A percentile compares a stretch with the other conserved stretches of the same genome.
These are phyloP conservation scores for Anthonomus grandis DNA, from an alignment of 1,140 invertebrate genomes.

Conservation along the genomic window DNA sequence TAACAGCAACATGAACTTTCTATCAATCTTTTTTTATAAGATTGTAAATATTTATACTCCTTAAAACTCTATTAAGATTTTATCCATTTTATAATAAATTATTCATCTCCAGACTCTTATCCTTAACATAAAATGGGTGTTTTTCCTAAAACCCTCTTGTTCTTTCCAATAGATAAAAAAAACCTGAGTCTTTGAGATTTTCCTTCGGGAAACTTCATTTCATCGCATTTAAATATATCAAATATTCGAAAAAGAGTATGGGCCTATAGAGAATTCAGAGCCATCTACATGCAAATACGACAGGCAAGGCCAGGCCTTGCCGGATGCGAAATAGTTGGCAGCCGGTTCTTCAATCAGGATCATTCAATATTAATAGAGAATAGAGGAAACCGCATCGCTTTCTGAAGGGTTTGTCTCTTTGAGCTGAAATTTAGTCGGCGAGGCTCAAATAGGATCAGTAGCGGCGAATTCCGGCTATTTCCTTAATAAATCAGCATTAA, in stretches of 20 bases:
- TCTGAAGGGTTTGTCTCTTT: not conserved
- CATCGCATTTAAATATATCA: constrained; percentile 8
- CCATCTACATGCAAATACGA: constrained; percentile 33
- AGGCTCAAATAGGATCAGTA: not conserved
- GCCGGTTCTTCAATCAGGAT: constrained; percentile 23
- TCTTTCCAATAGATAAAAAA: too few relatives aligned
- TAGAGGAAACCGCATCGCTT: not conserved
- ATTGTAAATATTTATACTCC: too few relatives aligned
- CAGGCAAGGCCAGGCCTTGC: constrained; percentile 7
- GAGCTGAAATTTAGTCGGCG: not conserved
- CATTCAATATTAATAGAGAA: constrained; percentile 28
- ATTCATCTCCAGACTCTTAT: too few relatives aligned
- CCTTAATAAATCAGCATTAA: too few relatives aligned
- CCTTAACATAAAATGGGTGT: too few relatives aligned
- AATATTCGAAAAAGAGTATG: constrained; percentile 5
- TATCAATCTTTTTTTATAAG: too few relatives aligned
- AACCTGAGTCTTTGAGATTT: too few relatives aligned
- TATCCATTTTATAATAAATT: too few relatives aligned
- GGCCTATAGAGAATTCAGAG: constrained; percentile 10
- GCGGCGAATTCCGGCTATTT: too few relatives aligned
- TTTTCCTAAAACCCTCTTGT: too few relatives aligned
- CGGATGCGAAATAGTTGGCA: constrained; percentile 20
- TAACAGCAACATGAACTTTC: too few relatives aligned
- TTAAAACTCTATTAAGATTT: too few relatives aligned
- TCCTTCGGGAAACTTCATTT: not conserved